phyloP scores from a whole-genome alignment of 2,113 vertebrate species.

The Rhabdornis inornatus region DNA sequence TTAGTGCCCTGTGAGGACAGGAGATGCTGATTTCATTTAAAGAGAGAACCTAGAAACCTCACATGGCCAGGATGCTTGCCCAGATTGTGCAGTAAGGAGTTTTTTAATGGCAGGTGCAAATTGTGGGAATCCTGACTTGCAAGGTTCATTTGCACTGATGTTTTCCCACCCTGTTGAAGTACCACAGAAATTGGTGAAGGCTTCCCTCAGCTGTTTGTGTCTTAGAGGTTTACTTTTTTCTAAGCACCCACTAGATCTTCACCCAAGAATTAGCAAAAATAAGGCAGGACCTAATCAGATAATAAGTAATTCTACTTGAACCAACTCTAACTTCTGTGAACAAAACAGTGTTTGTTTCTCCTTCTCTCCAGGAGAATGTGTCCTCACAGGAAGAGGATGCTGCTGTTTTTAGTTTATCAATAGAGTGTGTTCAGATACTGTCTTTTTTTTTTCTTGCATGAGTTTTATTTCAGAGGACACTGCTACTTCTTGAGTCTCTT shows the following conservation, averaged over 20 bases:
- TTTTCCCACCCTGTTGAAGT: neutral
- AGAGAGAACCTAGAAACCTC: neutral
- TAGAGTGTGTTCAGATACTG: neutral
- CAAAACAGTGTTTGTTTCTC: neutral
- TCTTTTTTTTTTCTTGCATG: accelerated
- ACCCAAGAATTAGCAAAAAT: neutral
- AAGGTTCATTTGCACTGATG: neutral
- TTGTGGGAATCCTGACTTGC: neutral
- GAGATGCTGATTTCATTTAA: neutral
- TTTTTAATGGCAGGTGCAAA: neutral
- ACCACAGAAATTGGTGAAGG: neutral
- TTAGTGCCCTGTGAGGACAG: neutral
- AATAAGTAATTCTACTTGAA: neutral
- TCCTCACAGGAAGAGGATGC: neutral
- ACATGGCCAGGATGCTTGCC: neutral
- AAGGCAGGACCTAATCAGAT: neutral
- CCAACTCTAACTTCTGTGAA: neutral
- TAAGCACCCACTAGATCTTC: neutral
- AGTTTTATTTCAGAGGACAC: neutral
- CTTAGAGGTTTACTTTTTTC: neutral
- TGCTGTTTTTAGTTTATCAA: neutral
- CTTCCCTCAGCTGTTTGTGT: neutral
- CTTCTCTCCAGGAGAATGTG: neutral
- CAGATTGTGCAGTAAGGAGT: neutral
- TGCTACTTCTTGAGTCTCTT: neutral